A percentile compares a stretch with the other conserved stretches of the same genome.
Evolutionary conservation across 2,888 invertebrate genomes (phyloP).

Genomic region (Drosophila pseudotalamancana): DNA sequence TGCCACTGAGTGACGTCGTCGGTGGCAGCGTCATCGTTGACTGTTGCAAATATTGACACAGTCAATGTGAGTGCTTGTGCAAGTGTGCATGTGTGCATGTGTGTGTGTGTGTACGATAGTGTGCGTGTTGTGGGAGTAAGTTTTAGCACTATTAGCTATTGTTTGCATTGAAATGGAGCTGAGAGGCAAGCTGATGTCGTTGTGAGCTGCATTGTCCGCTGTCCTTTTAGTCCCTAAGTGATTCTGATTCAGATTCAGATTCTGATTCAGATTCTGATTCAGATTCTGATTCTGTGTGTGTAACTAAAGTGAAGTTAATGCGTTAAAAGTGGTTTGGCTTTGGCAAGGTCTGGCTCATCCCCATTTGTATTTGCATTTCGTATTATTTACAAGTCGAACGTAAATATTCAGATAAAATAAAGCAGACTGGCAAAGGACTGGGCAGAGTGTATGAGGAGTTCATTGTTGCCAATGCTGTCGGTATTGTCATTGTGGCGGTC

Average conservation of each 20-base stretch:
- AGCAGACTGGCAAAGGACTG: not conserved
- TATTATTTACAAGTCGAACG: conserved; percentile 71
- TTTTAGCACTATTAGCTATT: conserved; percentile 77
- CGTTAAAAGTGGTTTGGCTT: conserved; percentile 76
- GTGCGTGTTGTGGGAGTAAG: conserved; percentile 65
- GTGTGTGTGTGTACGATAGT: conserved; percentile 16
- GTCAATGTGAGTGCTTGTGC: conserved; percentile 43
- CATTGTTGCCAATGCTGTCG: conserved; percentile 60
- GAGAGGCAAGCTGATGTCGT: conserved; percentile 25
- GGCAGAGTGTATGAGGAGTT: conserved; percentile 33
- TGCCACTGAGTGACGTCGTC: conserved; percentile 65
- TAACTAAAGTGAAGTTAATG: conserved; percentile 71
- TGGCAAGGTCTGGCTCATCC: conserved; percentile 54
- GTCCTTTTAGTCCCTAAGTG: conserved; percentile 43
- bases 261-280: conserved; percentile 5
- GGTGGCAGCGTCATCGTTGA: conserved; percentile 64
- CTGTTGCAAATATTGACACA: conserved; percentile 76
- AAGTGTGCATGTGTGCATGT: conserved; percentile 14
- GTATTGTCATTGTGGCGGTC: conserved; percentile 34
- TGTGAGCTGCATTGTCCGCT: conserved; percentile 29
- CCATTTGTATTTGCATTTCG: conserved; percentile 68
- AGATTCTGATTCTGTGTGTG: conserved; percentile 19
- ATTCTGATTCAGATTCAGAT: conserved; percentile 4
- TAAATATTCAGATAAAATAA: conserved; percentile 65
- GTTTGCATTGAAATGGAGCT: conserved; percentile 75